Evolutionary conservation across 2,113 vertebrate species (phyloP).

Genomic region (Heloderma charlesbogerti): DNA sequence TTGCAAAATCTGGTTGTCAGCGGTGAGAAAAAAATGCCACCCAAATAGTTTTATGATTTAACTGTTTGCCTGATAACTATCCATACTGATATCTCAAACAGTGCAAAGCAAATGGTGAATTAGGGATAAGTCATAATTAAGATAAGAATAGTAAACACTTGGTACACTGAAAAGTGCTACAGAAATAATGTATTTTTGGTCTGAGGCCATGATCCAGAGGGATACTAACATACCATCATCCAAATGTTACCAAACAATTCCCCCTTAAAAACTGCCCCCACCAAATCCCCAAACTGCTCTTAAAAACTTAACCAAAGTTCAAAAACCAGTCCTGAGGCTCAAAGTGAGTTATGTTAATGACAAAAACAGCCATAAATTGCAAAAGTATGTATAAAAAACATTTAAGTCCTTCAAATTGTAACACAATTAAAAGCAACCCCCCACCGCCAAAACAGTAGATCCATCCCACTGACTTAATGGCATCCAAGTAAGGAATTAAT

Average conservation of each 20-base stretch:
- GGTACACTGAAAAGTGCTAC: neutral
- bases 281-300: neutral
- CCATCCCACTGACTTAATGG: too few species aligned
- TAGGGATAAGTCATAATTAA: constrained; percentile 23
- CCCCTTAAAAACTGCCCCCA: neutral
- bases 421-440: neutral
- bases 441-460: neutral
- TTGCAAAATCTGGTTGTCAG: constrained; percentile 34
- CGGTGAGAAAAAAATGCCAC: constrained; percentile 25
- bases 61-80: constrained; percentile 26
- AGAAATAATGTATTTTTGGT: neutral
- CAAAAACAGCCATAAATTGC: neutral
- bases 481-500: neutral
- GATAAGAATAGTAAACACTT: constrained; percentile 21
- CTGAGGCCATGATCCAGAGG: neutral
- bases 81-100: constrained; percentile 15
- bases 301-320: neutral
- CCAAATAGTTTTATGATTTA: constrained; percentile 24
- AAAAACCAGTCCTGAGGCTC: neutral
- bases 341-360: neutral
- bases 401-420: neutral
- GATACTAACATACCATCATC: neutral
- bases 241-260: neutral
- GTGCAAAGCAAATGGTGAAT: constrained; percentile 33
- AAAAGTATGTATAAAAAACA: neutral